Evolutionary conservation across 2,113 vertebrate species (phyloP).

Genomic region (Lathamus discolor): DNA sequence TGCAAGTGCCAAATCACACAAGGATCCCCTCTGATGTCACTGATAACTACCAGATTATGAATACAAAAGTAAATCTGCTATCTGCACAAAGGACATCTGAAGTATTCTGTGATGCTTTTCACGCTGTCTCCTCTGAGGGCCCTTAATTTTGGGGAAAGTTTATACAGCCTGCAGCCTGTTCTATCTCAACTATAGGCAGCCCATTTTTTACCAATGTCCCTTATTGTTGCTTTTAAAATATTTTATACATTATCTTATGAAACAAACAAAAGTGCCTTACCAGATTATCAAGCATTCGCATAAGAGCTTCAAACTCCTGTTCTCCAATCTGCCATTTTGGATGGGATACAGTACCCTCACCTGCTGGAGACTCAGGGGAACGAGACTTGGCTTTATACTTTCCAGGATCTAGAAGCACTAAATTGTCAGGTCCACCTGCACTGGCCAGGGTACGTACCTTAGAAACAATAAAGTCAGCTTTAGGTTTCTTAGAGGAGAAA

Average conservation of each 20-base stretch:
- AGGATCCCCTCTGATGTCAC: neutral
- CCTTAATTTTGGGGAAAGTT: neutral
- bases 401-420: conserved; percentile 90
- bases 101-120: neutral
- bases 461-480: neutral
- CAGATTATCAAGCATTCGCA: conserved; percentile 99
- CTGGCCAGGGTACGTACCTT: conserved; percentile 97
- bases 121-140: neutral
- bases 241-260: neutral
- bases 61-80: neutral
- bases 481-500: neutral
- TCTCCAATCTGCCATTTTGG: conserved; percentile 94
- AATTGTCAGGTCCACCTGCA: conserved; percentile 94
- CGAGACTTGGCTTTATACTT: conserved; percentile 91
- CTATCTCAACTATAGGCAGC: neutral
- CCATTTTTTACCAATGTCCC: neutral
- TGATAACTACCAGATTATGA: neutral
- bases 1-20: neutral
- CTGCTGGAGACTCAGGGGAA: conserved; percentile 79
- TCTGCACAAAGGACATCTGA: neutral
- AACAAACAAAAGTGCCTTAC: conserved; percentile 70
- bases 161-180: neutral
- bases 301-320: conserved; percentile 97
- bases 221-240: neutral
- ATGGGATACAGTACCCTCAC: conserved; percentile 78